Percentiles rank a stretch among this genome's conserved stretches.
Evolutionary conservation across 2,113 vertebrate species (phyloP).

Genomic region (Leptosomus discolor): DNA sequence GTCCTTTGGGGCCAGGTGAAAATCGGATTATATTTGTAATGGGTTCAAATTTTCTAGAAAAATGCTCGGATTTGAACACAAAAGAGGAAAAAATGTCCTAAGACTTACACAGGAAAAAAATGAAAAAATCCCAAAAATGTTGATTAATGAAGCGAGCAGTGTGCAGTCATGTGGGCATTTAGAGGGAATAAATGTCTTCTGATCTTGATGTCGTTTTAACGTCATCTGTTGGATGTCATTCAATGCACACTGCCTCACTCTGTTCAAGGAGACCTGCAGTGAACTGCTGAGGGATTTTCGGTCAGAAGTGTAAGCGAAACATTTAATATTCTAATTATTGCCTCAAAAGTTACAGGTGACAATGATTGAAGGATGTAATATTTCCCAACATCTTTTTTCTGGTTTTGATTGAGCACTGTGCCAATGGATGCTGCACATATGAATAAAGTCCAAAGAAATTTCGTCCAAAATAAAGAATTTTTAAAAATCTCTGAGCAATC

Average conservation of each 20-base stretch:
- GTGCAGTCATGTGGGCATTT: neutral
- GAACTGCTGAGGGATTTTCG: neutral
- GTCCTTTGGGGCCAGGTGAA: neutral
- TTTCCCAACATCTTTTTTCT: neutral
- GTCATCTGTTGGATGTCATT: conserved; percentile 35
- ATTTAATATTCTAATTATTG: neutral
- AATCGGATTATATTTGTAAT: conserved; percentile 38
- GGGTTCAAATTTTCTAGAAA: neutral
- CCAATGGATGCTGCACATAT: neutral
- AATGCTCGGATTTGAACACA: neutral
- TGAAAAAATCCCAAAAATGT: neutral
- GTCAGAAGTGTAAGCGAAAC: conserved; percentile 13
- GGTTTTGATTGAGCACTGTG: neutral
- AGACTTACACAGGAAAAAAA: neutral
- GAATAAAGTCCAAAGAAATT: neutral
- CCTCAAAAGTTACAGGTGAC: conserved; percentile 29
- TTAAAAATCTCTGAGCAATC: neutral
- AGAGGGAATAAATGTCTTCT: conserved; percentile 2
- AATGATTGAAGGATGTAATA: neutral
- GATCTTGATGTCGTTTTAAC: conserved; percentile 34
- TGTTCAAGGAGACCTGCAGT: neutral
- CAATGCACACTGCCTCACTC: neutral
- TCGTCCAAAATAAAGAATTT: neutral
- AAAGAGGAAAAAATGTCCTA: neutral
- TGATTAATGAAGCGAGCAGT: conserved; percentile 26